Evolutionary conservation across 1,140 invertebrate species (phyloP).

Genomic region (Bombus picipes): DNA sequence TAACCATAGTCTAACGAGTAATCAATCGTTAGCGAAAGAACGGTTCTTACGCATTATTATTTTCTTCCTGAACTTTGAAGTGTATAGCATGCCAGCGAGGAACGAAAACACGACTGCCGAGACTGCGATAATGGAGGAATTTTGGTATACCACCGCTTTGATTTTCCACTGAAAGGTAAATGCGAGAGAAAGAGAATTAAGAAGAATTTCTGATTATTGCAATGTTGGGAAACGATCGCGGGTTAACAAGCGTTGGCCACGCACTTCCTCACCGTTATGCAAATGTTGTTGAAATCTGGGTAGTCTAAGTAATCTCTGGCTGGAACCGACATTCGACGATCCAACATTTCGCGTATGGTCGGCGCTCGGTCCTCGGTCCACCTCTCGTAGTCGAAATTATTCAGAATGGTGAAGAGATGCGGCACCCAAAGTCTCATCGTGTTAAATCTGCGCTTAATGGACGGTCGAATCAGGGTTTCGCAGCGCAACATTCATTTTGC

Average conservation of each 20-base stretch:
- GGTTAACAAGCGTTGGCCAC: neutral
- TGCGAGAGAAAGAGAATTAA: neutral
- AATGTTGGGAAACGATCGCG: neutral
- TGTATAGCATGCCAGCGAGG: constrained; percentile 58
- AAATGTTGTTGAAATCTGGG: constrained; percentile 36
- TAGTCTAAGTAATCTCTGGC: constrained; percentile 40
- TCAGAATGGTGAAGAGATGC: constrained; percentile 79
- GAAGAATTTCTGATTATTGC: neutral
- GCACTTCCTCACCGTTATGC: constrained; percentile 16
- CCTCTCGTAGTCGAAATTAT: constrained; percentile 74
- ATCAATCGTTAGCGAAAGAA: neutral
- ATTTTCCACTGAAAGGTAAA: constrained; percentile 73
- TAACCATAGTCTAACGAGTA: too few relatives aligned
- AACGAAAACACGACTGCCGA: constrained; percentile 74
- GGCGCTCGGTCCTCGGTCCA: constrained; percentile 67
- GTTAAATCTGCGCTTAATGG: constrained; percentile 72
- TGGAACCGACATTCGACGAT: constrained; percentile 46
- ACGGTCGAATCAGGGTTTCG: too few relatives aligned
- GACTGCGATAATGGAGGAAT: constrained; percentile 76
- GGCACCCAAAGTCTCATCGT: constrained; percentile 81
- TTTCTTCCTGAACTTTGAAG: constrained; percentile 69
- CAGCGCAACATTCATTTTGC: neutral
- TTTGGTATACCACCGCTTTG: constrained; percentile 72
- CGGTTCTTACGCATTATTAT: constrained; percentile 71
- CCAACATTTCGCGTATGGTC: constrained; percentile 79